Evolutionary conservation across 2,888 invertebrate species (phyloP).

Genomic region (Melipona bicolor): DNA sequence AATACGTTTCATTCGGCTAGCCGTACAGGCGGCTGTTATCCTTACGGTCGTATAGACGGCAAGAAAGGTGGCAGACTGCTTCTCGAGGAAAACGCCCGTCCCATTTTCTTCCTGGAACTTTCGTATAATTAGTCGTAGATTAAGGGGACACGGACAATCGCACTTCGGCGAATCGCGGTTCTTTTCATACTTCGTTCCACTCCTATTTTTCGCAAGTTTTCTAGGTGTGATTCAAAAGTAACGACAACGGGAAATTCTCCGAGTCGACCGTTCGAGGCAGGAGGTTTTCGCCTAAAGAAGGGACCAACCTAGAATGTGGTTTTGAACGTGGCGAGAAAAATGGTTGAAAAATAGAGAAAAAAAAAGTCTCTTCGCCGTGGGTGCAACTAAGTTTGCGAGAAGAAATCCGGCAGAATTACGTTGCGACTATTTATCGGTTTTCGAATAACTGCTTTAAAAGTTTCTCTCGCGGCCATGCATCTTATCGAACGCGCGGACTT

Average conservation of each 20-base stretch:
- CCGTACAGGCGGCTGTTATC: not conserved
- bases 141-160: not conserved
- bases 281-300: not conserved
- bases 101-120: not conserved
- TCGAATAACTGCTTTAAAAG: not conserved
- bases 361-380: too few species aligned
- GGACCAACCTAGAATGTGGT: not conserved
- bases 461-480: not conserved
- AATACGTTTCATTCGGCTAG: constrained; percentile 30
- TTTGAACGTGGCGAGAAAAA: not conserved
- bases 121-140: constrained; percentile 8
- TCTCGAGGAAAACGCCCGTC: not conserved
- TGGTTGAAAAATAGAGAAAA: not conserved
- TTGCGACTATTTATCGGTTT: constrained; percentile 1
- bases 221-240: not conserved
- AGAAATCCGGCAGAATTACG: not conserved
- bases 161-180: not conserved
- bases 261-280: not conserved
- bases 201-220: not conserved
- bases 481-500: not conserved
- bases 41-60: not conserved
- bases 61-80: constrained; percentile 2
- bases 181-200: not conserved
- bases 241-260: not conserved
- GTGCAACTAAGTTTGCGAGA: not conserved